A percentile compares a stretch with the other conserved stretches of the same genome.
Evolutionary conservation across 2,113 vertebrate genomes (phyloP).

Genomic region (Chitala chitala): DNA sequence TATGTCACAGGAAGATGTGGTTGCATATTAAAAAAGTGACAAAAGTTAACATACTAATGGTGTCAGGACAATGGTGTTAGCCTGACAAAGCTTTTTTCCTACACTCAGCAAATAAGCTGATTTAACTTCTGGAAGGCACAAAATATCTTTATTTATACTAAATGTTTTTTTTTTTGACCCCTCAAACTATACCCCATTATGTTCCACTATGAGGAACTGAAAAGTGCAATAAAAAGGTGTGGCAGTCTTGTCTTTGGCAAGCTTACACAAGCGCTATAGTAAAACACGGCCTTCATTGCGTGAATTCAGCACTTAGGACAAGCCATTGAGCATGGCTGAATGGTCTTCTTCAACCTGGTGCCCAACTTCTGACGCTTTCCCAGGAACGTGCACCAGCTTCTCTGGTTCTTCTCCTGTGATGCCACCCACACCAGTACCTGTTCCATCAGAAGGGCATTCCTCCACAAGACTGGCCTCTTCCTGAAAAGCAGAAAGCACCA

Average conservation of each 20-base stretch:
- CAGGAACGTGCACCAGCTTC: constrained; percentile 46
- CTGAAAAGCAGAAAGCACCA: constrained; percentile 29
- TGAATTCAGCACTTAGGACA: constrained; percentile 85
- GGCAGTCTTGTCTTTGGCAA: constrained; percentile 99
- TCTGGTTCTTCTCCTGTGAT: neutral
- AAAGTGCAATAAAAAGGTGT: constrained; percentile 80
- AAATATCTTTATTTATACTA: constrained; percentile 79
- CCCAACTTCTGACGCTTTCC: constrained; percentile 63
- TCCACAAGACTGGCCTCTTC: constrained; percentile 80
- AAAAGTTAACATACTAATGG: constrained; percentile 86
- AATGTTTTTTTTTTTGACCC: constrained; percentile 61
- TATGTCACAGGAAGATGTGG: constrained; percentile 88
- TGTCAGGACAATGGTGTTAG: constrained; percentile 66
- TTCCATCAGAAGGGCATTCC: constrained; percentile 48
- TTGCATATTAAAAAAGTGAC: constrained; percentile 98
- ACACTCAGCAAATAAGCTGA: constrained; percentile 90
- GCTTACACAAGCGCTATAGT: constrained; percentile 95
- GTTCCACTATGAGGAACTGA: constrained; percentile 82
- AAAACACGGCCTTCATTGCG: constrained; percentile 72
- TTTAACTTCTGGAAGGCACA: constrained; percentile 98
- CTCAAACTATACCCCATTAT: constrained; percentile 71
- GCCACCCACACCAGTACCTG: neutral
- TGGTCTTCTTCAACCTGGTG: constrained; percentile 68
- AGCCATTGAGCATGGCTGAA: constrained; percentile 80
- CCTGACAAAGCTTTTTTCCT: constrained; percentile 77